Base-by-base conservation (phyloP, 2,888 invertebrate species). In the Polydrusus cervinus region DNA sequence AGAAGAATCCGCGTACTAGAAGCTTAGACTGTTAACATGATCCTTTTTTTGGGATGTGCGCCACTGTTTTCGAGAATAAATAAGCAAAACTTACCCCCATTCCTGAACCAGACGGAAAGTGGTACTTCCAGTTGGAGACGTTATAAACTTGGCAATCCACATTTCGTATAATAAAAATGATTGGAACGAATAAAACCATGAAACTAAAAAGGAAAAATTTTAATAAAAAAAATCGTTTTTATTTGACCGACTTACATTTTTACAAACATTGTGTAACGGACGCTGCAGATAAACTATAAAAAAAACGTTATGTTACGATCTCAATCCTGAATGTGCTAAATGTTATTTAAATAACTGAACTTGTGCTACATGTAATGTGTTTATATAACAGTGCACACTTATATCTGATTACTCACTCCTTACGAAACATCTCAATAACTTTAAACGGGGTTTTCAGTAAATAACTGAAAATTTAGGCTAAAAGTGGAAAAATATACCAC, bases 51-150 rank as follows among this genome's bases (percentile, higher is more conserved):
- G n/a, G n/a, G n/a, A n/a, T n/a, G n/a, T n/a, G n/a, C n/a, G 25
- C 3, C 25, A 25, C 25, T 3, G 25, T n/a, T n/a, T n/a, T n/a
- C 25, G 5, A 1, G 25, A 1, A 34, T 34, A 34, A 43, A 43
- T 43, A 1, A 43, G 7, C 20, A 11, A 51, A 40, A 70, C 78
- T 79, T 79, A 80, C 80, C 71, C 80, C 80, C 79, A 79, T 79
- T 60, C 78, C 78, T 16, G 79, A 77, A 34, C 79, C 80, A 16
- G 76, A 74, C 11, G 77, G 75, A 68, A 80, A 80, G 67, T 80
- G 80, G 61, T 80, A 79, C 16, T 80, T 79, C 79, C 77, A 78
- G 53, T 80, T 80, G 11, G 43, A 38, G 6, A 71, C 65, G 16
- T 43, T 66, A n/a, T 70, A 70, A 5, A 16, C 60, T 38, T 61